Conservation (phyloP, 2,888 invertebrate genomes). For the Brachynemurus nebulosus region DNA sequence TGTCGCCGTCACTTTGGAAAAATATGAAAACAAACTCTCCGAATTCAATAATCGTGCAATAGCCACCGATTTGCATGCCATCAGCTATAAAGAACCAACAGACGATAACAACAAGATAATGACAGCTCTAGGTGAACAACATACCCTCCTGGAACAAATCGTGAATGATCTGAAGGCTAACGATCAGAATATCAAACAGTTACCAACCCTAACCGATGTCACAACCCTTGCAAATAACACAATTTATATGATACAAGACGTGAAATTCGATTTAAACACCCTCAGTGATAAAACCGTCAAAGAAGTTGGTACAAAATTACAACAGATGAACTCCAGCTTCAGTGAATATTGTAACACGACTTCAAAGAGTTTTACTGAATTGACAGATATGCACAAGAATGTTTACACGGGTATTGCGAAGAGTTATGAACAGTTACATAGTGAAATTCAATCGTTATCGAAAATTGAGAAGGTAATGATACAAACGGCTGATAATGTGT, state of each 20-base stretch:
- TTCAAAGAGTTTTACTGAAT: slow-evolving; percentile 23
- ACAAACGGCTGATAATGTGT: slow-evolving; percentile 70
- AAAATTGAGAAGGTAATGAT: slow-evolving; percentile 67
- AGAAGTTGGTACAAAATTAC: slow-evolving; percentile 14
- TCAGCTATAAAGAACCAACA: slow-evolving; percentile 20
- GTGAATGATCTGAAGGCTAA: slow-evolving; percentile 24
- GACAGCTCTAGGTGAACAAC: slow-evolving; percentile 26
- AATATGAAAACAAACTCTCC: slow-evolving; percentile 40
- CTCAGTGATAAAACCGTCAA: slow-evolving; percentile 10
- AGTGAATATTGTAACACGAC: too few species aligned
- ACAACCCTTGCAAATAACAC: slow-evolving; percentile 47
- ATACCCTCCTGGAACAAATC: slow-evolving; percentile 25
- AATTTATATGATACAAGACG: slow-evolving; percentile 38
- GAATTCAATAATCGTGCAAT: slow-evolving; percentile 29
- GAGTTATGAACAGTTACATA: slow-evolving; percentile 39
- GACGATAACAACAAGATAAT: slow-evolving; percentile 27
- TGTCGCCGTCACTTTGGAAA: slow-evolving; percentile 40
- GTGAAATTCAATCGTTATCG: slow-evolving; percentile 44
- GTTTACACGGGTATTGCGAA: slow-evolving; percentile 40
- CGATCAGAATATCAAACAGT: slow-evolving; percentile 21
- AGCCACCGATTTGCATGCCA: slow-evolving; percentile 18
- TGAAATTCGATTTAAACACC: slow-evolving; percentile 35
- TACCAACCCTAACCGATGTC: slow-evolving; percentile 39
- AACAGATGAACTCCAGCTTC: too few species aligned
- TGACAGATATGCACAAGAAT: slow-evolving; percentile 34